phyloP scores from a whole-genome alignment of 2,888 invertebrate species.

The Charanyca ferruginea region DNA sequence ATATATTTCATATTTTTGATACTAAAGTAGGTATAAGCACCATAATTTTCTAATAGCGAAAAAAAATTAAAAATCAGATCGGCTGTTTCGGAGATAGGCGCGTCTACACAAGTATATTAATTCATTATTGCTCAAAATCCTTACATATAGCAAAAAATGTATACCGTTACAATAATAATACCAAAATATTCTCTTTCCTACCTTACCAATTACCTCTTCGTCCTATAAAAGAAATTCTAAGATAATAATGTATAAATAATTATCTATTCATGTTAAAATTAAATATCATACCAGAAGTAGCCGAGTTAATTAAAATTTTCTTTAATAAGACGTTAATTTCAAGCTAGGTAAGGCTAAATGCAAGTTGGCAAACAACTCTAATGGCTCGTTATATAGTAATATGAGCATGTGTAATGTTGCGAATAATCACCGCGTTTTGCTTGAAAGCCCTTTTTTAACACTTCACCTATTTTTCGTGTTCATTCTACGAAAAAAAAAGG shows the following conservation, averaged over 20 bases:
- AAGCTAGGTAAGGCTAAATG: slow-evolving; percentile 5
- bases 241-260: neutral
- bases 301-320: slow-evolving; percentile 17
- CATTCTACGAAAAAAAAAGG: slow-evolving; percentile 15
- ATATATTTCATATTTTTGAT: no score
- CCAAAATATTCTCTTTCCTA: no score
- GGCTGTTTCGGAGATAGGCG: no score
- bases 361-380: slow-evolving; percentile 35
- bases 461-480: slow-evolving; percentile 21
- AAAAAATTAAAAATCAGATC: no score
- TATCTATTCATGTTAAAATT: neutral
- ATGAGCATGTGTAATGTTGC: slow-evolving; percentile 44
- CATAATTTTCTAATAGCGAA: no score
- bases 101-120: no score
- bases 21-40: no score
- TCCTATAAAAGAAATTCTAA: no score
- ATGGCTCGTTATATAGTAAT: slow-evolving; percentile 47
- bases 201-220: no score
- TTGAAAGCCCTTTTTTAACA: slow-evolving; percentile 29
- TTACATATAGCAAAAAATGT: no score
- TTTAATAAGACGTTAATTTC: slow-evolving; percentile 29
- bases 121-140: no score
- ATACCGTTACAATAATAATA: no score
- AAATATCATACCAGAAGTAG: neutral
- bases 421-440: slow-evolving; percentile 37